These are phyloP conservation scores for Pachycephala philippinensis DNA, from an alignment of 2,113 vertebrate genomes.

Conservation along the genomic window DNA sequence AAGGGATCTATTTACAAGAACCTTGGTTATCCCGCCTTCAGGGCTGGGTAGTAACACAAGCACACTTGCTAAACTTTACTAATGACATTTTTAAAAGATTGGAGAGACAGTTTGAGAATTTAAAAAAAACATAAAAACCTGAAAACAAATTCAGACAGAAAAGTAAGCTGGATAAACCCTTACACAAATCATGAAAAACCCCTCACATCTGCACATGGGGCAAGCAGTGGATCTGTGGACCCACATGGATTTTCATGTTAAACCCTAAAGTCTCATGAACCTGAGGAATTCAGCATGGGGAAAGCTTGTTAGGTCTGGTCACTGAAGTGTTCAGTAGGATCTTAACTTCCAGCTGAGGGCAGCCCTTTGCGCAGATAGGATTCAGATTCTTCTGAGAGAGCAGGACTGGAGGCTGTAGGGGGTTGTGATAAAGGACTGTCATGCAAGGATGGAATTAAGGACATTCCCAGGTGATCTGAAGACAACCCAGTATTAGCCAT, in stretches of 20 bases:
- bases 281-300: not conserved
- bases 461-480: not conserved
- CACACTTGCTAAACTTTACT: not conserved
- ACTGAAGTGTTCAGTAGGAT: not conserved
- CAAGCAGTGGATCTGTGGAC: not conserved
- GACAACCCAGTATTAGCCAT: not conserved
- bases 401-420: not conserved
- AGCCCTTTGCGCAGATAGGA: not conserved
- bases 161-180: not conserved
- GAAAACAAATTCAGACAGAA: not conserved
- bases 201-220: not conserved
- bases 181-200: not conserved
- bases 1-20: not conserved
- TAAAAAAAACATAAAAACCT: not conserved
- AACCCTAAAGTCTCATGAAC: not conserved
- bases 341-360: not conserved
- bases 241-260: not conserved
- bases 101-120: not conserved
- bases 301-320: not conserved
- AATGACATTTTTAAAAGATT: not conserved
- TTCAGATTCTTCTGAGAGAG: not conserved
- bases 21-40: not conserved
- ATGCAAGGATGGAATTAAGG: not conserved
- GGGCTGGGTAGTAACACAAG: not conserved
- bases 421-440: not conserved